A percentile compares a stretch with the other conserved stretches of the same genome.
Evolutionary conservation across 2,797 vertebrate genomes (phyloP).

Genomic region (Hapalemur alaotrensis): DNA sequence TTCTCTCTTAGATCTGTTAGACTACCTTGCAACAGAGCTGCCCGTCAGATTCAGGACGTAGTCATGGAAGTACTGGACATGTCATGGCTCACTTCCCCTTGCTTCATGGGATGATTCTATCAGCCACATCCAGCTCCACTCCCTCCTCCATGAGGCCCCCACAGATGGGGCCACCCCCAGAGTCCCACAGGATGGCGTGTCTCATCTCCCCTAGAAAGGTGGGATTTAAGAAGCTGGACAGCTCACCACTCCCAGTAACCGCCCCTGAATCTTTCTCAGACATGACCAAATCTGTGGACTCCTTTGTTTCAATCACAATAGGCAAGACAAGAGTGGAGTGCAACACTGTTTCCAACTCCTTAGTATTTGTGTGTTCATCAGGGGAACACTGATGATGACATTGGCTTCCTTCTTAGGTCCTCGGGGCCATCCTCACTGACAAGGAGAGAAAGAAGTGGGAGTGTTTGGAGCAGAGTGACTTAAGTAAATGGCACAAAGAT

Average conservation of each 20-base stretch:
- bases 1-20: neutral
- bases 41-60: neutral
- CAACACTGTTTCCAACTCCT: neutral
- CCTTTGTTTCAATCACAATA: neutral
- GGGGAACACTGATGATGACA: neutral
- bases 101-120: neutral
- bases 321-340: neutral
- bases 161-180: rapidly evolving
- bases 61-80: neutral
- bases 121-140: neutral
- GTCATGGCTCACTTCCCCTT: neutral
- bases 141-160: neutral
- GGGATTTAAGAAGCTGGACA: neutral
- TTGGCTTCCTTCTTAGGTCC: neutral
- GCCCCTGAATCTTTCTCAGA: neutral
- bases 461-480: neutral
- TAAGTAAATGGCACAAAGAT: neutral
- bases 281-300: neutral
- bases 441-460: neutral
- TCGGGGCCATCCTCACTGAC: neutral
- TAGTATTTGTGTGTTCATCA: too few species aligned
- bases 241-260: neutral
- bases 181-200: rapidly evolving
- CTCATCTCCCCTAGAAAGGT: neutral
- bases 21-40: neutral